Evolutionary conservation across 2,113 vertebrate genomes (phyloP), one percentile per base, ranked within the genome.

Genomic region (Nicator chloris): DNA sequence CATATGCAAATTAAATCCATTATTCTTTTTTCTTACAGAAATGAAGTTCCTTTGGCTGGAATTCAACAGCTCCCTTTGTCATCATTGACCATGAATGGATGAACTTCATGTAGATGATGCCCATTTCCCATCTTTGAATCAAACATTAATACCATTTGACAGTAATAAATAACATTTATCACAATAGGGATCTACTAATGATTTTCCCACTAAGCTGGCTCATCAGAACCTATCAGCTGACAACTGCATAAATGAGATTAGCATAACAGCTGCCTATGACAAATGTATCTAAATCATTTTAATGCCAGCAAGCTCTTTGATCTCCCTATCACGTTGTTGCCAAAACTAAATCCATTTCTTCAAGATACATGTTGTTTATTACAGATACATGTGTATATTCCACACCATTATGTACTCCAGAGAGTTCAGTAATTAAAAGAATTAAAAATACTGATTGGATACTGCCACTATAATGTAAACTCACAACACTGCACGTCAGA

Each of bases 121-220:
- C 98, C 98, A 98, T 98, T 98, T 98, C 98, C 98, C 98, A 98
- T 98, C 98, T 97, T 97, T 98, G 98, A 99, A 99, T 99, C 98
- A 99, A 99, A 99, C 99, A 99, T 98, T 99, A 99, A 99, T 99
- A 98, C 98, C 95, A 98, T 98, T 98, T 99, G 99, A 99, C 98
- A 99, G 99, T 99, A 99, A 99, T 99, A 99, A 99, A 99, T 99
- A 99, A 99, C 98, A 98, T 99, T 98, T 99, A 99, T 99, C 99
- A 99, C 98, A 99, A 99, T 98, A 98, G 98, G 98, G 98, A 99
- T 98, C 98, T 99, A 98, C 99, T 99, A 99, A 99, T 98, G 98
- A 99, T 99, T 98, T 98, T 98, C 98, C 98, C 97, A 98, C 98
- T 98, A 97, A 97, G 97, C 98, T 98, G 97, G 98, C 98, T 99